A percentile compares a stretch with the other conserved stretches of the same genome.
Conservation (phyloP, 2,888 invertebrate genomes). For the Kryphioiulus occultus region DNA sequence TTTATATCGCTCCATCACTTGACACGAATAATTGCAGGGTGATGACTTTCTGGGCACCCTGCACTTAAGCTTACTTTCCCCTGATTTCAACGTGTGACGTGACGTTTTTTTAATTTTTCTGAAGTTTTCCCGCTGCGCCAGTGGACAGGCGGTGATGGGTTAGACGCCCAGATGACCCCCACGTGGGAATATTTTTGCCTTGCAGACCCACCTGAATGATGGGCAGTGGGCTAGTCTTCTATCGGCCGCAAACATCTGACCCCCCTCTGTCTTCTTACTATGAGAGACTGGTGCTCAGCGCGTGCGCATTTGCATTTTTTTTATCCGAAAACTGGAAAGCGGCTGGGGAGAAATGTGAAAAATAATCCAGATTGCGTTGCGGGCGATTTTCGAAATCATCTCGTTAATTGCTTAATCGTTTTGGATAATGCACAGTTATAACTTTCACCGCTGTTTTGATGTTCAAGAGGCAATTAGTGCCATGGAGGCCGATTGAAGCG, state of each 20-base stretch:
- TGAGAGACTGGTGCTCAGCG: slow-evolving; percentile 22
- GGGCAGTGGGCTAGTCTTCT: slow-evolving; percentile 10
- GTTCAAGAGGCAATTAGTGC: background rate
- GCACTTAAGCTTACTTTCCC: background rate
- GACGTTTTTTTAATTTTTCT: slow-evolving; percentile 31
- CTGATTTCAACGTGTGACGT: background rate
- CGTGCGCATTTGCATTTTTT: slow-evolving; percentile 35
- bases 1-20: background rate
- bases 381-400: background rate
- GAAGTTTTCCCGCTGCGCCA: slow-evolving; percentile 21
- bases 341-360: background rate
- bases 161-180: slow-evolving; percentile 30
- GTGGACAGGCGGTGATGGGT: slow-evolving; percentile 35
- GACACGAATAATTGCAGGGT: slow-evolving; percentile 1
- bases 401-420: background rate
- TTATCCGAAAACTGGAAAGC: background rate
- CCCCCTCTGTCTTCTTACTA: slow-evolving; percentile 26
- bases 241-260: slow-evolving; percentile 31
- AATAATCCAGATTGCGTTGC: background rate
- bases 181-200: slow-evolving; percentile 1
- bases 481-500: background rate
- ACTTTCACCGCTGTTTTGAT: background rate
- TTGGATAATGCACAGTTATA: background rate
- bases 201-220: slow-evolving; percentile 31
- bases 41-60: background rate